These are phyloP conservation scores for Bruchidius siliquastri DNA, from an alignment of 2,888 invertebrate species.

Conservation along the genomic window DNA sequence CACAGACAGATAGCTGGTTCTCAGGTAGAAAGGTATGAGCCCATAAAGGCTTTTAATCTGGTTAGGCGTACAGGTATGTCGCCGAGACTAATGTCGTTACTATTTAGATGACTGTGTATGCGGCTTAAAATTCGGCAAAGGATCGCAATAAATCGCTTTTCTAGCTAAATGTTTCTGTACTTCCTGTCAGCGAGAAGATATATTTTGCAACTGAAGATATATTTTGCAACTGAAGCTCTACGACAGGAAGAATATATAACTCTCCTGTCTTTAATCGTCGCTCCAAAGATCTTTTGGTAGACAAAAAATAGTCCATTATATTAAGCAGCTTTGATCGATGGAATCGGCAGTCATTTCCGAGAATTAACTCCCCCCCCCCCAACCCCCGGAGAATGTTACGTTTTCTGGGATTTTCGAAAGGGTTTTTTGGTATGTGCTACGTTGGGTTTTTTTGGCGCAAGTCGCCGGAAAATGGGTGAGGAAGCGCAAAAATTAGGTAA, in stretches of 20 bases:
- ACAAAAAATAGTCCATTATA: no score
- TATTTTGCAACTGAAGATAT: neutral
- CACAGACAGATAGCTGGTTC: conserved; percentile 1
- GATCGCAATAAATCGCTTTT: neutral
- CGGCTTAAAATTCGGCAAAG: neutral
- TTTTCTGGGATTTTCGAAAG: no score
- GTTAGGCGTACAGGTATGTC: neutral
- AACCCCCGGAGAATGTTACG: no score
- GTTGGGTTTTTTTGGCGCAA: no score
- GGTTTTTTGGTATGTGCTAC: no score
- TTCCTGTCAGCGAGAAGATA: neutral
- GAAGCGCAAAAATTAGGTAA: no score
- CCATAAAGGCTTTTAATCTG: neutral
- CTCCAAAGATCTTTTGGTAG: no score
- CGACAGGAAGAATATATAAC: neutral
- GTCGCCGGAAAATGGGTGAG: no score
- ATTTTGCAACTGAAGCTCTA: neutral
- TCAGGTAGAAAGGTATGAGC: neutral
- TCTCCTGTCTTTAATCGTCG: no score
- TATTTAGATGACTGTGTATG: neutral
- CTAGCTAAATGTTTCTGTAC: neutral
- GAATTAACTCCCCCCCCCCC: no score
- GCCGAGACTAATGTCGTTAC: neutral
- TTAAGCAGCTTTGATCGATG: no score
- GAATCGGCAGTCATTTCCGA: no score